Evolutionary conservation across 2,888 invertebrate genomes (phyloP).

Genomic region (Heliconius cydno): DNA sequence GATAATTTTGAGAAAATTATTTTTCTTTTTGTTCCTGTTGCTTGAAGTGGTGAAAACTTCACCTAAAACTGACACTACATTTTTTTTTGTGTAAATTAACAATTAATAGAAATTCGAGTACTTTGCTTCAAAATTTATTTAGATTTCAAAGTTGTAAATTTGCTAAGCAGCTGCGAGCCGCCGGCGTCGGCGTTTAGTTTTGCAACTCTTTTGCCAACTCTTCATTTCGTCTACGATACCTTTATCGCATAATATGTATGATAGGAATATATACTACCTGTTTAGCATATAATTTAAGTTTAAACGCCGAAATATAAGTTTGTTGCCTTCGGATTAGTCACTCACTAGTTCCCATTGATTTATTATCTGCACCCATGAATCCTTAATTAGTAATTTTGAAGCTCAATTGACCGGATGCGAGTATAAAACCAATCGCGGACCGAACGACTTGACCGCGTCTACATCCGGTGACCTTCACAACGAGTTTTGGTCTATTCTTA

Average conservation of each 20-base stretch:
- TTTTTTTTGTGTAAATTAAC: too few species aligned
- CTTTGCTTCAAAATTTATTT: too few species aligned
- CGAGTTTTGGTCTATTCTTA: conserved; percentile 40
- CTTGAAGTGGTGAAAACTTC: too few species aligned
- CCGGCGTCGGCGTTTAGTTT: too few species aligned
- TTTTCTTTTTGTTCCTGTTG: too few species aligned
- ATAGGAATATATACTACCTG: neutral
- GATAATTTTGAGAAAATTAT: too few species aligned
- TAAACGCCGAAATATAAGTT: neutral
- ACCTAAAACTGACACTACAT: too few species aligned
- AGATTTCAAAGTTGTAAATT: too few species aligned
- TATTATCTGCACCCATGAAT: conserved; percentile 38
- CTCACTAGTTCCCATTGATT: conserved; percentile 36
- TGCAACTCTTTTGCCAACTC: neutral
- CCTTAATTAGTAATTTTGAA: conserved; percentile 56
- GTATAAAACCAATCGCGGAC: conserved; percentile 72
- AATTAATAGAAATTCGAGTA: too few species aligned
- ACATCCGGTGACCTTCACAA: conserved; percentile 69
- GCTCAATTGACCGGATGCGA: conserved; percentile 64
- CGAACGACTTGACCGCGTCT: conserved; percentile 71
- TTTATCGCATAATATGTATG: neutral
- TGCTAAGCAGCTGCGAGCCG: too few species aligned
- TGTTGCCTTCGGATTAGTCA: conserved; percentile 32
- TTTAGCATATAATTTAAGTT: neutral
- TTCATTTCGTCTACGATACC: neutral